Percentiles rank a stretch among this genome's conserved stretches.
Conservation (phyloP, 2,888 invertebrate species). For the Agonum fuliginosum region DNA sequence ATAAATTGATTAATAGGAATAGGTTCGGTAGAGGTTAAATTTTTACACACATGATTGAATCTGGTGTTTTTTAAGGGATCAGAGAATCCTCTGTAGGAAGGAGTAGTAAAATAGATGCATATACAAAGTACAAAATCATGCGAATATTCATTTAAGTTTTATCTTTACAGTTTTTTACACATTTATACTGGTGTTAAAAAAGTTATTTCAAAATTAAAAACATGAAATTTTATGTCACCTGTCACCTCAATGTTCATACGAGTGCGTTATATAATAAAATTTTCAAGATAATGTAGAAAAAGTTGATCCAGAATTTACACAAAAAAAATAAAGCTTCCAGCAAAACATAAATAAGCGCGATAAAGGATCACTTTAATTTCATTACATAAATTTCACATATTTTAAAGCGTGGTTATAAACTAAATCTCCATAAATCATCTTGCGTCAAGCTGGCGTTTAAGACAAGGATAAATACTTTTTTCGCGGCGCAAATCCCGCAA, state of each 20-base stretch:
- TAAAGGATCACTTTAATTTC: conserved; percentile 15
- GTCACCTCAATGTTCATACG: not conserved
- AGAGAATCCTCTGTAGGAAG: no score
- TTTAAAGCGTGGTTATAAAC: conserved; percentile 20
- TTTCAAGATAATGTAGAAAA: not conserved
- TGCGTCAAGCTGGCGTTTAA: conserved; percentile 37
- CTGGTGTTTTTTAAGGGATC: no score
- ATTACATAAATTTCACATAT: conserved; percentile 39
- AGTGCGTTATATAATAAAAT: conserved; percentile 13
- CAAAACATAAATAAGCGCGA: conserved; percentile 18
- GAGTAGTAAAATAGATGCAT: no score
- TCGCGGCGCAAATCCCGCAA: conserved; percentile 15
- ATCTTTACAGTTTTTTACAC: no score
- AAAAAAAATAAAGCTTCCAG: conserved; percentile 7
- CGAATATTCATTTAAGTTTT: no score
- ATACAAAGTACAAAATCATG: no score
- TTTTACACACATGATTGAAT: no score
- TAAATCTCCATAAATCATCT: conserved; percentile 47
- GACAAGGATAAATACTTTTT: conserved; percentile 56
- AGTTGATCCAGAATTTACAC: conserved; percentile 1
- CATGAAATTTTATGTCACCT: no score
- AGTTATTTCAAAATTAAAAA: no score
- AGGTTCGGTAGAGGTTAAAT: no score
- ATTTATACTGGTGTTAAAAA: no score
- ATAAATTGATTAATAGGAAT: no score